Evolutionary conservation across 1,140 invertebrate species (phyloP).

Genomic region (Helicoverpa zea): DNA sequence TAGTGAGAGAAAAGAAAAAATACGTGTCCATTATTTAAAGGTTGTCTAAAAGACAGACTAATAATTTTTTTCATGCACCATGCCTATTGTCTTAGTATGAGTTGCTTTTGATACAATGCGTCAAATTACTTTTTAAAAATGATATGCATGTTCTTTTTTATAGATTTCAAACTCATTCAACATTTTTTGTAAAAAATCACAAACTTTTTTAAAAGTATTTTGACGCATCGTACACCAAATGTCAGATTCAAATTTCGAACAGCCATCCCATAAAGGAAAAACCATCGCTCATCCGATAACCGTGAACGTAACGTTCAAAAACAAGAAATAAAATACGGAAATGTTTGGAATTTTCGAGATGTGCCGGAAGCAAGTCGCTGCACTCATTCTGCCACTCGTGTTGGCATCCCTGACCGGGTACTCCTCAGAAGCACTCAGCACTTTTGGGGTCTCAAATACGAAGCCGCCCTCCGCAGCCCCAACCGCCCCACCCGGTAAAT

Average conservation of each 20-base stretch:
- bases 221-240: slow-evolving; percentile 11
- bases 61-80: no score
- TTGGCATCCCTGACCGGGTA: slow-evolving; percentile 77
- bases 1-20: no score
- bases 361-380: slow-evolving; percentile 65
- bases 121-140: slow-evolving; percentile 1
- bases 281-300: slow-evolving; percentile 1
- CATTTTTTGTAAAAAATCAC: no score
- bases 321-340: slow-evolving; percentile 8
- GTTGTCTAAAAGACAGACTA: no score
- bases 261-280: slow-evolving; percentile 33
- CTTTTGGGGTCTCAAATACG: slow-evolving; percentile 89
- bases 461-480: slow-evolving; percentile 77
- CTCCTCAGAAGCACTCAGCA: slow-evolving; percentile 88
- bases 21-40: no score
- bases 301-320: slow-evolving; percentile 43
- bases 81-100: no score
- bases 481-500: slow-evolving; percentile 87
- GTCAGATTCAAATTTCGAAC: slow-evolving; percentile 37
- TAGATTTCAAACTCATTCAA: no score
- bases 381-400: slow-evolving; percentile 74
- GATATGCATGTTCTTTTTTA: no score
- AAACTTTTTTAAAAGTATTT: slow-evolving; percentile 10
- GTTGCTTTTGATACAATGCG: slow-evolving; percentile 5
- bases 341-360: slow-evolving; percentile 61